Conservation (phyloP, 2,113 vertebrate genomes). For the Xyliphius kryptos region DNA sequence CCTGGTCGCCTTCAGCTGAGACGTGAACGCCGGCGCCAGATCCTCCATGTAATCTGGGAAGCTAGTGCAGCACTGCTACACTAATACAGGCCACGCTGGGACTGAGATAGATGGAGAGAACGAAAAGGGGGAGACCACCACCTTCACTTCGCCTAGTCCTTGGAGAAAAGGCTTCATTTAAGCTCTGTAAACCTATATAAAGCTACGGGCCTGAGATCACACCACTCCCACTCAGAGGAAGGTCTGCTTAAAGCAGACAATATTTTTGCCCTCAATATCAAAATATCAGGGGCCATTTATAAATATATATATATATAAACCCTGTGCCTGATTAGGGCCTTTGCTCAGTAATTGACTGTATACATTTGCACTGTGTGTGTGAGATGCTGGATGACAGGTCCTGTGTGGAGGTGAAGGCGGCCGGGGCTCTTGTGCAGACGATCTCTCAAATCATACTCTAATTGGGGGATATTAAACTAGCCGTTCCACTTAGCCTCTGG, state of each 20-base stretch:
- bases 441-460: conserved; percentile 61
- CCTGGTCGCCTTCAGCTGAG: conserved; percentile 54
- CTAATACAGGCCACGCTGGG: conserved; percentile 44
- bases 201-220: conserved; percentile 41
- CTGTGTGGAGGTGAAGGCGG: conserved; percentile 46
- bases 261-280: conserved; percentile 31
- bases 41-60: conserved; percentile 53
- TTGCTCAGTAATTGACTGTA: conserved; percentile 50
- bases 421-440: conserved; percentile 54
- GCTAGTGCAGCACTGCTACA: conserved; percentile 41
- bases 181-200: conserved; percentile 44
- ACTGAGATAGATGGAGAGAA: conserved; percentile 7
- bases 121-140: conserved; percentile 15
- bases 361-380: conserved; percentile 50
- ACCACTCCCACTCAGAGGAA: conserved; percentile 25
- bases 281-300: conserved; percentile 30
- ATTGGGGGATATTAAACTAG: conserved; percentile 68
- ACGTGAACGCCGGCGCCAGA: conserved; percentile 55
- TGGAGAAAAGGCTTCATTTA: conserved; percentile 42
- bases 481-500: conserved; percentile 64
- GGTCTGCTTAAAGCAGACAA: conserved; percentile 45
- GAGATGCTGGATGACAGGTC: conserved; percentile 58
- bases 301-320: no score
- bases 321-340: conserved; percentile 36
- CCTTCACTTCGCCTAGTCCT: conserved; percentile 16